A percentile compares a stretch with the other conserved stretches of the same genome.
Evolutionary conservation across 2,797 vertebrate genomes (phyloP).

Genomic region (Pristis pectinata): DNA sequence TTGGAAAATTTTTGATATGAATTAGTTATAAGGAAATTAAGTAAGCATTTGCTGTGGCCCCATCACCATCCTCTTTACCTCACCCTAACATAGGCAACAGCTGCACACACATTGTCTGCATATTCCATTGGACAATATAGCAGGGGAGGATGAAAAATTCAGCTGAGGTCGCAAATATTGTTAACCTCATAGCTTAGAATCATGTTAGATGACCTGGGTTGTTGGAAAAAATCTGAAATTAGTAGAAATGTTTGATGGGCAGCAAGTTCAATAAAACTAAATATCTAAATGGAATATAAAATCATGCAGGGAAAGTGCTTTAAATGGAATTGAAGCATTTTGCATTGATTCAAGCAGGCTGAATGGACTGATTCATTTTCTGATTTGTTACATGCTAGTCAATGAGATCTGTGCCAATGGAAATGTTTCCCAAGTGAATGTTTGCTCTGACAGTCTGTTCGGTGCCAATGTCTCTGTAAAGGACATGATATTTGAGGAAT

Average conservation of each 20-base stretch:
- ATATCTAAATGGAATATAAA: not conserved
- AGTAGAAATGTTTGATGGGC: not conserved
- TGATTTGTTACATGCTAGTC: not conserved
- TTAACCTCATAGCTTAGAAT: not conserved
- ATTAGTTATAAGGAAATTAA: not conserved
- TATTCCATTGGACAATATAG: not conserved
- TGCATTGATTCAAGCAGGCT: not conserved
- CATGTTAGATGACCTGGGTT: not conserved
- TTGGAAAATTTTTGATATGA: not conserved
- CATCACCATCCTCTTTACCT: not conserved
- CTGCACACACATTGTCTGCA: not conserved
- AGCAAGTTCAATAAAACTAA: not conserved
- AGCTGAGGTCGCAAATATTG: not conserved
- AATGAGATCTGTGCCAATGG: not conserved
- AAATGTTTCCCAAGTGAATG: not conserved
- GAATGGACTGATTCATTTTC: not conserved
- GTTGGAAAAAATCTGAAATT: not conserved
- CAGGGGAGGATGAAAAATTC: not conserved
- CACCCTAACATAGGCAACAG: not conserved
- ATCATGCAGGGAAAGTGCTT: not conserved
- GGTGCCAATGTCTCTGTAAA: not conserved
- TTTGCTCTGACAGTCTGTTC: constrained; percentile 1
- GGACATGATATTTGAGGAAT: not conserved
- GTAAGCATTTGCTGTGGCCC: not conserved
- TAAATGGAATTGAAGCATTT: not conserved